Base-by-base conservation (phyloP, 2,797 vertebrate genomes). In the Geotrypetes seraphini region DNA sequence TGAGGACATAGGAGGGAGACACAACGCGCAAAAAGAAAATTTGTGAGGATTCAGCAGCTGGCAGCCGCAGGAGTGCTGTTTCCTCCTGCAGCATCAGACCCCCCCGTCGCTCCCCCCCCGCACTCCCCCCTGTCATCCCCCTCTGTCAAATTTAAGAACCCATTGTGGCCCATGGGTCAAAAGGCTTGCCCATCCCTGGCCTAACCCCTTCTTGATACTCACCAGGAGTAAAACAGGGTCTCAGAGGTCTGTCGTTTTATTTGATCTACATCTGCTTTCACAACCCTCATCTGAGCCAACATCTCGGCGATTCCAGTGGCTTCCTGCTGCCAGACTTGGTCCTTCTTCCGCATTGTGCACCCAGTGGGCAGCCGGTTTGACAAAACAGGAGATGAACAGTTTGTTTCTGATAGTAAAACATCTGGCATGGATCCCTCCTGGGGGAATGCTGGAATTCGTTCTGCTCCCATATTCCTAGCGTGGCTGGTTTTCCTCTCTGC, bases 221-320 rank as follows among this genome's bases (percentile, higher is more conserved):
- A 97, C 94, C 95, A 91, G 30, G 89, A 89, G 66, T 83, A 74
- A 43, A 96, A 83, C 1, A 56, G 56, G 11, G 71, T 66, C 21
- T 83, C 71, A 12, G 55, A 51, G 17, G 73, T 68, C 43, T 79
- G 66, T 16, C 69, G 74, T 4, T 68, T 73, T 38, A 86, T 66
- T 29, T 27, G 53, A 28, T 86, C 81, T 19, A 97, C 54, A 26
- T 83, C 64, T 11, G 63, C 45, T 73, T 92, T 92, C 47, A 81
- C 11, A 16, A 61, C 52, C 36, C 64, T 68, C 7, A 73, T 69
- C 7, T 79, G 47, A 31, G 53, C 51, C 37, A 83, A 48, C 73
- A 87, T 66, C 2, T 39, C 47, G 9, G 63, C 56, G 22, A 93
- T 23, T 1, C 28, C 50, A 3, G 49, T 29, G 16, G 67, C 32